These are phyloP conservation scores for Globicephala melas DNA, from an alignment of 2,113 vertebrate genomes.

Conservation along the genomic window DNA sequence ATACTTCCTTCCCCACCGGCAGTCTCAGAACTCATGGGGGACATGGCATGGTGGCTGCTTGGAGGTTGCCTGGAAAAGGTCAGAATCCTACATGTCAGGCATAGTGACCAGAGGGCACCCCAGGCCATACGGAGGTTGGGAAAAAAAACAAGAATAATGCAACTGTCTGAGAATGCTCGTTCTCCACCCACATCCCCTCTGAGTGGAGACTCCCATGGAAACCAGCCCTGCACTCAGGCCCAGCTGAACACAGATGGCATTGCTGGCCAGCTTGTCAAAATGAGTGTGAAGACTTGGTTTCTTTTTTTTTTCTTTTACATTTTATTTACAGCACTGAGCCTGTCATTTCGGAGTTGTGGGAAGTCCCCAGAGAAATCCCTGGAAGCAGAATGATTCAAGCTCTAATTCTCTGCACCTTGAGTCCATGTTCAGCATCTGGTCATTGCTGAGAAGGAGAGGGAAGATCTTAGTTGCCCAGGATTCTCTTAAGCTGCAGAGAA, in stretches of 20 bases:
- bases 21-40: not conserved
- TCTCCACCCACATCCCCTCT: not conserved
- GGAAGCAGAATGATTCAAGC: not conserved
- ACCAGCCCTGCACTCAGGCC: not conserved
- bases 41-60: not conserved
- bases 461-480: too few species aligned
- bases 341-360: not conserved
- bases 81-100: too few species aligned
- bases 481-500: not conserved
- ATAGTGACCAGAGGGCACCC: not conserved
- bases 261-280: constrained; percentile 11
- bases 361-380: constrained; percentile 59
- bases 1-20: not conserved
- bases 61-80: not conserved
- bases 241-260: not conserved
- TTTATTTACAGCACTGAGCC: constrained; percentile 44
- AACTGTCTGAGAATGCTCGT: not conserved
- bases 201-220: not conserved
- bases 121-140: not conserved
- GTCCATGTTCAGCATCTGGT: not conserved
- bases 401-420: not conserved
- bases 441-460: not conserved
- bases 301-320: not conserved
- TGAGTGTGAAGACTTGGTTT: not conserved
- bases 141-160: not conserved